Evolutionary conservation across 2,888 invertebrate species (phyloP).

Genomic region (Fissipunctia ypsillon): DNA sequence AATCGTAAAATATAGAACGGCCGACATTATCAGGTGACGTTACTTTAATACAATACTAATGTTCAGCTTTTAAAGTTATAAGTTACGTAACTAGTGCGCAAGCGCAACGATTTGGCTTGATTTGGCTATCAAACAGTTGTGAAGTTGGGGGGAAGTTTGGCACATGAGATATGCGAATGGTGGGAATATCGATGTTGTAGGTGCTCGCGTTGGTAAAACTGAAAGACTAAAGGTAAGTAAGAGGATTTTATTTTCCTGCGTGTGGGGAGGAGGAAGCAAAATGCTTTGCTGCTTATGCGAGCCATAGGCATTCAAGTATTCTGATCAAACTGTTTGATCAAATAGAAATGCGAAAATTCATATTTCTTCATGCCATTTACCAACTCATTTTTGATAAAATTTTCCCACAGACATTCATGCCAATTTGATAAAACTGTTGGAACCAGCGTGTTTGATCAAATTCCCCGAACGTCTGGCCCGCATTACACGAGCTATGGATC

Average conservation of each 20-base stretch:
- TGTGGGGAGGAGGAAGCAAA: not conserved
- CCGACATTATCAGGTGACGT: constrained; percentile 34
- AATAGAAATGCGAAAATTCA: no score
- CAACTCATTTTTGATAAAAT: no score
- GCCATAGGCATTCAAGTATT: no score
- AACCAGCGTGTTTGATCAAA: no score
- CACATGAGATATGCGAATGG: not conserved
- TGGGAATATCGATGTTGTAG: not conserved
- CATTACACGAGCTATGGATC: no score
- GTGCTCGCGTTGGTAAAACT: not conserved
- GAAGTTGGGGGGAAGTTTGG: constrained; percentile 23
- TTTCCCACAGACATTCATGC: no score
- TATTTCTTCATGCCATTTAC: no score
- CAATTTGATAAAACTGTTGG: no score
- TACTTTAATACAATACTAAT: constrained; percentile 39
- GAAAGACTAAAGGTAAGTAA: not conserved
- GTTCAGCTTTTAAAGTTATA: constrained; percentile 18
- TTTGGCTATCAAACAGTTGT: constrained; percentile 33
- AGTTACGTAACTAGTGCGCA: constrained; percentile 13
- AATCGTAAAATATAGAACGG: constrained; percentile 30
- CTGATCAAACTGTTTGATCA: no score
- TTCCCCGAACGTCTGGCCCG: no score
- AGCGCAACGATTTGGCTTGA: constrained; percentile 12
- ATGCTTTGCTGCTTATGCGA: not conserved
- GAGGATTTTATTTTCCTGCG: no score